A percentile compares a stretch with the other conserved stretches of the same genome.
Conservation (phyloP, 2,888 invertebrate genomes). For the Miltochrista miniata region DNA sequence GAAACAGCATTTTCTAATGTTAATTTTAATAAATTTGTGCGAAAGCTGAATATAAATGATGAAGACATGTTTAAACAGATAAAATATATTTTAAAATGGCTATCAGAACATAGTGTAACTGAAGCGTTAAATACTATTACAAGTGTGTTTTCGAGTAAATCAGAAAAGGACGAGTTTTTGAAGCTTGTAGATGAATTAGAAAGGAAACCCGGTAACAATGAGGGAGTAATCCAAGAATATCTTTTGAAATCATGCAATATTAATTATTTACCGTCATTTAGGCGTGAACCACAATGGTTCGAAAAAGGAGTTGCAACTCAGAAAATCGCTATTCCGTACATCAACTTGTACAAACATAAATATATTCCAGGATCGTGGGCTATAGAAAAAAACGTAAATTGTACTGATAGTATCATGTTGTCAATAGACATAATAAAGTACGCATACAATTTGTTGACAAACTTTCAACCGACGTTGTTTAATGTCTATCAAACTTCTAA, state of each 20-base stretch:
- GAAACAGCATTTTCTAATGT: conserved; percentile 25
- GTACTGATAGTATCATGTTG: conserved; percentile 19
- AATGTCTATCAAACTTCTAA: conserved; percentile 8
- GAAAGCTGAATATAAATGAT: conserved; percentile 12
- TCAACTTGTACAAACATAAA: conserved; percentile 24
- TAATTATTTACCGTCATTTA: neutral
- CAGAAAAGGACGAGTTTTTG: conserved; percentile 12
- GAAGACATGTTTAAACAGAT: neutral
- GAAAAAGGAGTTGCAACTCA: conserved; percentile 29
- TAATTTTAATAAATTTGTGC: conserved; percentile 33
- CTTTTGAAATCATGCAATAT: neutral
- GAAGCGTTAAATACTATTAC: conserved; percentile 1
- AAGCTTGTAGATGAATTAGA: conserved; percentile 3
- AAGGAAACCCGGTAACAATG: conserved; percentile 1
- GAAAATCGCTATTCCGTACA: conserved; percentile 13
- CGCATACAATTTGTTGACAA: conserved; percentile 46
- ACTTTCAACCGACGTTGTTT: conserved; percentile 21
- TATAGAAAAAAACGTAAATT: neutral
- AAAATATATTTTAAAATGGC: conserved; percentile 14
- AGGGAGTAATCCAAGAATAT: conserved; percentile 2
- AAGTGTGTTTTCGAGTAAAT: neutral
- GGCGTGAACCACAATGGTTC: conserved; percentile 23
- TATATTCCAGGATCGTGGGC: conserved; percentile 12
- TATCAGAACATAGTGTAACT: conserved; percentile 9
- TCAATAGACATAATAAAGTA: conserved; percentile 49